Conservation (phyloP, 2,797 vertebrate genomes). For the Aldrovandia affinis region DNA sequence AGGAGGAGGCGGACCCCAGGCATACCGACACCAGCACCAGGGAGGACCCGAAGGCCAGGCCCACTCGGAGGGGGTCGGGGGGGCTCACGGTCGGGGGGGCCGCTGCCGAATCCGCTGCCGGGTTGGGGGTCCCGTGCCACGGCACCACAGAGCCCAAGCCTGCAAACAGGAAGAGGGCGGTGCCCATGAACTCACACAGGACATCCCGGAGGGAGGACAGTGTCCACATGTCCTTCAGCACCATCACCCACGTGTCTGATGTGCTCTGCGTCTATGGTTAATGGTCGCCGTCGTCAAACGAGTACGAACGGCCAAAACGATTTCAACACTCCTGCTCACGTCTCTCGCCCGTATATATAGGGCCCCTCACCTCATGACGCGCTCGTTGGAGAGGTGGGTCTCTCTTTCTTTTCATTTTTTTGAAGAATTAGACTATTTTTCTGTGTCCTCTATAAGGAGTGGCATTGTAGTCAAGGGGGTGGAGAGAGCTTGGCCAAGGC, state of each 20-base stretch:
- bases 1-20: conserved; percentile 23
- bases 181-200: conserved; percentile 45
- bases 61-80: conserved; percentile 31
- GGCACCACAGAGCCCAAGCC: conserved; percentile 42
- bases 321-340: not conserved
- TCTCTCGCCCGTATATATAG: not conserved
- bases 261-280: not conserved
- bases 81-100: not conserved
- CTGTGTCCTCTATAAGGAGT: not conserved
- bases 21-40: conserved; percentile 35
- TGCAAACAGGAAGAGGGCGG: conserved; percentile 44
- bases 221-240: conserved; percentile 32
- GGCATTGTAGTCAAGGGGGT: not conserved
- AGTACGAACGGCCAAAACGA: not conserved
- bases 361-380: not conserved
- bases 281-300: not conserved
- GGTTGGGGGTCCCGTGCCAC: not conserved
- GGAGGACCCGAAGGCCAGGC: conserved; percentile 46
- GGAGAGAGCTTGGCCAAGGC: not conserved
- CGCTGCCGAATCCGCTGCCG: not conserved
- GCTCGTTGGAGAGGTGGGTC: not conserved
- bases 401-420: not conserved
- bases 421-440: not conserved
- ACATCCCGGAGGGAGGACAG: conserved; percentile 39
- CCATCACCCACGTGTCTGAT: conserved; percentile 22